A percentile compares a stretch with the other conserved stretches of the same genome.
Conservation (phyloP, 2,797 vertebrate genomes). For the Macrochelys suwanniensis region DNA sequence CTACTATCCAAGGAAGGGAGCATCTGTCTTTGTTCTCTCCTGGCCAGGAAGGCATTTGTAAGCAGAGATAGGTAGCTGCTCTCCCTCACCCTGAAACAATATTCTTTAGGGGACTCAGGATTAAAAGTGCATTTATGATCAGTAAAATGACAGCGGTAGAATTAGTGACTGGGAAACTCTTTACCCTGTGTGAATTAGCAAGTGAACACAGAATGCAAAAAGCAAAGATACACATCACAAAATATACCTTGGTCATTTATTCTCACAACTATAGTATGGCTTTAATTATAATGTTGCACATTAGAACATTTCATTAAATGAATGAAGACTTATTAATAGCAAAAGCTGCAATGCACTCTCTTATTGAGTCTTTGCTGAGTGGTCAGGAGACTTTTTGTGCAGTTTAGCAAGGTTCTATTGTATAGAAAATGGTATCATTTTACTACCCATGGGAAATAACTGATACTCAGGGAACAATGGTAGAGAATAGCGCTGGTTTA, state of each 20-base stretch:
- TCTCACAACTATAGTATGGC: neutral
- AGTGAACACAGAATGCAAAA: neutral
- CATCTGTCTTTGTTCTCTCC: neutral
- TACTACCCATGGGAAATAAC: neutral
- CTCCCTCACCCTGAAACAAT: slow-evolving; percentile 31
- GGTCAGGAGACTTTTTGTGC: neutral
- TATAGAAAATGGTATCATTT: neutral
- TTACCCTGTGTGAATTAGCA: neutral
- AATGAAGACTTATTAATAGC: neutral
- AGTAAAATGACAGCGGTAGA: slow-evolving; percentile 38
- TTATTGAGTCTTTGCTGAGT: neutral
- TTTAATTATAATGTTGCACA: rapidly evolving
- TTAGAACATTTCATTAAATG: neutral
- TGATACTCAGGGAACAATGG: neutral
- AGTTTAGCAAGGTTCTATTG: neutral
- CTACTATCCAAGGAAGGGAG: slow-evolving; percentile 9
- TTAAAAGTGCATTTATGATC: slow-evolving; percentile 6
- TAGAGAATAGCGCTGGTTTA: neutral
- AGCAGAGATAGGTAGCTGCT: neutral
- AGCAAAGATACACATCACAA: neutral
- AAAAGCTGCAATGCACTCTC: neutral
- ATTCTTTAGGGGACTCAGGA: neutral
- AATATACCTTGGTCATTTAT: neutral
- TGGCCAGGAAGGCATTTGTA: neutral
- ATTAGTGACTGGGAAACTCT: neutral